A percentile compares a stretch with the other conserved stretches of the same genome.
These are phyloP conservation scores for Peromyscus eremicus DNA, from an alignment of 2,797 vertebrate species.

Conservation along the genomic window DNA sequence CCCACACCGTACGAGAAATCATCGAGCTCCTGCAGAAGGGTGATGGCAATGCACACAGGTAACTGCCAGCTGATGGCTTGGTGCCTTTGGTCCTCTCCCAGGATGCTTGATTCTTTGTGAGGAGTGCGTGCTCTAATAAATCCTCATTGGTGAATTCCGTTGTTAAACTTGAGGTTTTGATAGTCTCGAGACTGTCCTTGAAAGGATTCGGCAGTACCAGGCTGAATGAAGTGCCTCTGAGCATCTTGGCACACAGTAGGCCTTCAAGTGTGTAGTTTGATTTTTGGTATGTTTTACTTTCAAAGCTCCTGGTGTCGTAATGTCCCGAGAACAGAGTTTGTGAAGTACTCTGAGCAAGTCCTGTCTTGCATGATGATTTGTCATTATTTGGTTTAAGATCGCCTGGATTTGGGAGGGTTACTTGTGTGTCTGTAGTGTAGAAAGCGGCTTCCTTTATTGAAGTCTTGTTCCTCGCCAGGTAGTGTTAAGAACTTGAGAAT, in stretches of 20 bases:
- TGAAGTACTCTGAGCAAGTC: neutral
- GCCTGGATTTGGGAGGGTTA: neutral
- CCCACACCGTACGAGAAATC: constrained; percentile 95
- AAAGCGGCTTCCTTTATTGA: neutral
- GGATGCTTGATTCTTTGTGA: neutral
- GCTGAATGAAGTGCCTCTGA: constrained; percentile 15
- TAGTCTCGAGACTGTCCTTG: constrained; percentile 32
- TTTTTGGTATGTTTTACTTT: constrained; percentile 49
- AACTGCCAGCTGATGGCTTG: neutral
- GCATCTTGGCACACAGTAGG: neutral
- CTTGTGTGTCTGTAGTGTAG: neutral
- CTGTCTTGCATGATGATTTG: neutral
- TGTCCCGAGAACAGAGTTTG: neutral
- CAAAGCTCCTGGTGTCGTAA: neutral
- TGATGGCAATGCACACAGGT: constrained; percentile 96
- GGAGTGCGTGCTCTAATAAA: neutral
- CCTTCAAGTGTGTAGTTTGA: neutral
- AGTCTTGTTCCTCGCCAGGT: neutral
- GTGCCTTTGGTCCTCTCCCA: neutral
- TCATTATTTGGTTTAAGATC: neutral
- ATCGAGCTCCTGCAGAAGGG: constrained; percentile 93
- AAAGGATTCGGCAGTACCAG: neutral
- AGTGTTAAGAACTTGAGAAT: neutral
- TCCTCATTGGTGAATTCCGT: neutral
- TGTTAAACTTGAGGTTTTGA: neutral